Evolutionary conservation across 2,888 invertebrate genomes (phyloP).

Genomic region (Drosophila silvestris): DNA sequence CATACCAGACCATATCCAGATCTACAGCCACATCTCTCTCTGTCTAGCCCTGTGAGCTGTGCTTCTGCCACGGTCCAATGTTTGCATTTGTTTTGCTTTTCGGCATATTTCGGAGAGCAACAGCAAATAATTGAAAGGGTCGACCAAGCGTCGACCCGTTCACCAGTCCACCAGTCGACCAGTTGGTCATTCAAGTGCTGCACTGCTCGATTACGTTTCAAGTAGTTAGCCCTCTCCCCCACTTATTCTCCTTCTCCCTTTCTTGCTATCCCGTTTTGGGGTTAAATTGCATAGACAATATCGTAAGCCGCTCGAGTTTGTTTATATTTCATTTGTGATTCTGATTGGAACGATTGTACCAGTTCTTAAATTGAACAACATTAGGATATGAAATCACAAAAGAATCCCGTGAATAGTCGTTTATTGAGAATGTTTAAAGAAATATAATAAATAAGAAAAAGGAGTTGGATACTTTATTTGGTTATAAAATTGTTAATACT

Average conservation of each 20-base stretch:
- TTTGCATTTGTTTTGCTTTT: conserved; percentile 81
- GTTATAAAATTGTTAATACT: neutral
- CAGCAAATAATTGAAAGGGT: conserved; percentile 80
- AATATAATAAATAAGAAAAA: neutral
- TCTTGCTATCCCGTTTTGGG: conserved; percentile 43
- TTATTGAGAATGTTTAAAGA: neutral
- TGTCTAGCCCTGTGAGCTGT: conserved; percentile 37
- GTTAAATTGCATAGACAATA: conserved; percentile 76
- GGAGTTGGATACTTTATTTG: neutral
- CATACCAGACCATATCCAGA: conserved; percentile 16
- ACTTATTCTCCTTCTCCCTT: neutral
- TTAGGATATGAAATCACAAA: conserved; percentile 5
- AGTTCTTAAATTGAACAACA: conserved; percentile 19
- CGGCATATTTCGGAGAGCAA: conserved; percentile 66
- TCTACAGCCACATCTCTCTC: conserved; percentile 17
- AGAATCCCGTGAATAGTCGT: neutral
- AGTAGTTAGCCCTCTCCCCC: conserved; percentile 49
- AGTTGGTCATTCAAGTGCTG: conserved; percentile 80
- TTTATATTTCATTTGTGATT: conserved; percentile 77
- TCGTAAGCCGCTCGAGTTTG: conserved; percentile 62
- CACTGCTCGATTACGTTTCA: conserved; percentile 79
- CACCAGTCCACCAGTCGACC: conserved; percentile 40
- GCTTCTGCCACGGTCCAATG: conserved; percentile 53
- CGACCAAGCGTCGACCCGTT: conserved; percentile 22
- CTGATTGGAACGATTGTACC: conserved; percentile 66